Evolutionary conservation across 2,797 vertebrate species (phyloP).

Genomic region (Stomatorhinus walkeri): DNA sequence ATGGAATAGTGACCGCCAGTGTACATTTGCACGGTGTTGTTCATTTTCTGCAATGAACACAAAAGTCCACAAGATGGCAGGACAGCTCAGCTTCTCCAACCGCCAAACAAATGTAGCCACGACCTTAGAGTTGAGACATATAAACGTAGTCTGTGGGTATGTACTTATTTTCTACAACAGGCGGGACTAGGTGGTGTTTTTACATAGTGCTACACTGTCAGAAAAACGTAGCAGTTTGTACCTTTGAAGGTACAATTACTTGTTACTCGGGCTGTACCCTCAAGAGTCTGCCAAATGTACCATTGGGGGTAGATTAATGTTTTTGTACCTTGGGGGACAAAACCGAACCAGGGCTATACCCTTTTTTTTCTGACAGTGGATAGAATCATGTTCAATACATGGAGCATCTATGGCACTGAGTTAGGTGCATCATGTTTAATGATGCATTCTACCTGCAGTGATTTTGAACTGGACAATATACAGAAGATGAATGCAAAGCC

Average conservation of each 20-base stretch:
- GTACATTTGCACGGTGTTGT: not conserved
- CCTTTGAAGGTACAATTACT: not conserved
- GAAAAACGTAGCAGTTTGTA: not conserved
- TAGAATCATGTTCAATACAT: not conserved
- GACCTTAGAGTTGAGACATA: not conserved
- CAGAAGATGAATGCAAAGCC: not conserved
- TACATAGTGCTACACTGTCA: not conserved
- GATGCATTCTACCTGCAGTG: not conserved
- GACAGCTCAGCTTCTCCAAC: not conserved
- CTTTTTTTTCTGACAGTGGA: not conserved
- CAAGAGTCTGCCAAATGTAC: not conserved
- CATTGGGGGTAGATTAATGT: not conserved
- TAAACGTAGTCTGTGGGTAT: not conserved
- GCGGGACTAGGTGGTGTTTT: not conserved
- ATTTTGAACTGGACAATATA: not conserved
- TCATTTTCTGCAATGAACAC: not conserved
- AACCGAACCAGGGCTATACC: not conserved
- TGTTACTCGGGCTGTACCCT: not conserved
- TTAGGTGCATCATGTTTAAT: not conserved
- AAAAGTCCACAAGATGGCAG: conserved; percentile 8
- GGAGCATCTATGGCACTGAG: not conserved
- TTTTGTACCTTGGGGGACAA: not conserved
- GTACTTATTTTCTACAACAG: not conserved
- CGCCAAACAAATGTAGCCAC: not conserved
- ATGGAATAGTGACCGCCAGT: not conserved